These are phyloP conservation scores for Ophioninae sp. DNA, from an alignment of 2,888 invertebrate genomes.

Conservation along the genomic window DNA sequence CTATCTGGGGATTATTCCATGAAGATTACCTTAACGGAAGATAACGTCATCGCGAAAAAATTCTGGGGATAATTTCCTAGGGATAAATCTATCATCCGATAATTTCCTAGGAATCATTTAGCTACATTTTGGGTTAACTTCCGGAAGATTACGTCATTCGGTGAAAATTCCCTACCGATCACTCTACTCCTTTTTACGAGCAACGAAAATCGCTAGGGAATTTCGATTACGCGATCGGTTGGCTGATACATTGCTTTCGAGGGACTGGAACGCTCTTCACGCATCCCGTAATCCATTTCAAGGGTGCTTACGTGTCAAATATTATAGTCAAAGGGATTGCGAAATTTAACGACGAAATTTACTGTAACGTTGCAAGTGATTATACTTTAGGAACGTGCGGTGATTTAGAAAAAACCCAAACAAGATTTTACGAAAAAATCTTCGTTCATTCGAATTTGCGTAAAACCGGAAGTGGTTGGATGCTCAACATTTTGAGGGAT, in stretches of 20 bases:
- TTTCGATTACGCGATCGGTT: not conserved
- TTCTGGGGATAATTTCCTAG: no score
- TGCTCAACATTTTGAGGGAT: not conserved
- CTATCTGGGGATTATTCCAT: no score
- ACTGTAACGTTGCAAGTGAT: conserved; percentile 1
- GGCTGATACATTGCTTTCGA: no score
- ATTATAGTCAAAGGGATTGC: not conserved
- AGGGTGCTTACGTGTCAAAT: conserved; percentile 16
- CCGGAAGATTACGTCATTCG: no score
- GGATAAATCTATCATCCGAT: no score
- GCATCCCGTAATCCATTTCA: no score
- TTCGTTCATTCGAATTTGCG: not conserved
- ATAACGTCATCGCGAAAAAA: no score
- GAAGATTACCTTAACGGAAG: no score
- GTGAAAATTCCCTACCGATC: not conserved
- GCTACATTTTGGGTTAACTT: no score
- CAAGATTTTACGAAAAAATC: no score
- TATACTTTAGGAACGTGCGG: not conserved
- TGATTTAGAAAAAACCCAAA: not conserved
- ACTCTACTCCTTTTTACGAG: not conserved
- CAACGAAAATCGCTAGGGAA: not conserved
- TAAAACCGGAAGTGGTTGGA: not conserved
- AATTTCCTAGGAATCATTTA: no score
- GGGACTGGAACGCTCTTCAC: no score
- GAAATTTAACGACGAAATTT: conserved; percentile 18